Evolutionary conservation across 1,140 invertebrate species (phyloP).

Genomic region (Leptinotarsa lineolata): DNA sequence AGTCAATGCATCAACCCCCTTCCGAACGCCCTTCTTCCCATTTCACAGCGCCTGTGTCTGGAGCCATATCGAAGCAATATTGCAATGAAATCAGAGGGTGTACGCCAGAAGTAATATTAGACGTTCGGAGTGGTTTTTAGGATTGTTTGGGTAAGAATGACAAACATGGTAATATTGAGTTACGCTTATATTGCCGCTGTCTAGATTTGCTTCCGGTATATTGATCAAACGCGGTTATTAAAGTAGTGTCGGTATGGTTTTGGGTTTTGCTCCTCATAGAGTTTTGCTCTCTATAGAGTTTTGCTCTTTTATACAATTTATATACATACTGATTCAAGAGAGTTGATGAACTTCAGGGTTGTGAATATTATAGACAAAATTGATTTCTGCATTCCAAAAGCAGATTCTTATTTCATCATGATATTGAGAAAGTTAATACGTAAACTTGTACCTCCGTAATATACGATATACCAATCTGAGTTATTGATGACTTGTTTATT

Average conservation of each 20-base stretch:
- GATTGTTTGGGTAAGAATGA: conserved; percentile 20
- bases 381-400: no score
- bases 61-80: conserved; percentile 13
- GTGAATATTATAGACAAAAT: no score
- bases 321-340: no score
- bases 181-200: neutral
- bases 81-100: conserved; percentile 23
- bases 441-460: no score
- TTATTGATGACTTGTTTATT: no score
- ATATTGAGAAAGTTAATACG: no score
- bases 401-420: no score
- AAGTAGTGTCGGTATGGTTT: neutral
- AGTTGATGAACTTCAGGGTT: no score
- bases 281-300: no score
- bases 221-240: conserved; percentile 16
- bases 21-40: neutral
- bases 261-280: no score
- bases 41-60: neutral
- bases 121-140: conserved; percentile 27
- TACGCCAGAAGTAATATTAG: conserved; percentile 24
- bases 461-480: no score
- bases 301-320: no score
- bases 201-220: conserved; percentile 4
- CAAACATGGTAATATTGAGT: conserved; percentile 27
- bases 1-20: neutral